A percentile compares a stretch with the other conserved stretches of the same genome.
Evolutionary conservation across 2,113 vertebrate species (phyloP).

Genomic region (Rhea pennata): DNA sequence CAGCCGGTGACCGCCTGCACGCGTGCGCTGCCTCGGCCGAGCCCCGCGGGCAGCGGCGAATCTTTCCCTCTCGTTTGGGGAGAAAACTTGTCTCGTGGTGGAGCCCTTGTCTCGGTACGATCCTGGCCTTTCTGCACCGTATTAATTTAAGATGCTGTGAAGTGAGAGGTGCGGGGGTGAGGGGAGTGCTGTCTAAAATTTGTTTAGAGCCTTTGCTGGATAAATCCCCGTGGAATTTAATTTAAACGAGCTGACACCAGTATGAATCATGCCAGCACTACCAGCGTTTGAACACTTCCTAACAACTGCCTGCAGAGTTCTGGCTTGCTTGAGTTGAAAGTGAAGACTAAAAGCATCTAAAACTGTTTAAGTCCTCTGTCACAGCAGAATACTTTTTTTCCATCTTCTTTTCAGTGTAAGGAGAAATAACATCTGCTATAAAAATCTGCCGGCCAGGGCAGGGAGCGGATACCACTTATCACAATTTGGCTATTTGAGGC

Average conservation of each 20-base stretch:
- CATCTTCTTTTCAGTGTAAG: not conserved
- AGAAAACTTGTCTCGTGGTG: not conserved
- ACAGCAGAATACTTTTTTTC: not conserved
- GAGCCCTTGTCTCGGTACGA: not conserved
- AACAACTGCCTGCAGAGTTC: not conserved
- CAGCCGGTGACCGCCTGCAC: rapidly evolving
- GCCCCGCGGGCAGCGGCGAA: not conserved
- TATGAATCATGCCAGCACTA: conserved; percentile 14
- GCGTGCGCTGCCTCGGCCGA: rapidly evolving
- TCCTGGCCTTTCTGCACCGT: not conserved
- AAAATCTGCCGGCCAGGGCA: conserved; percentile 23
- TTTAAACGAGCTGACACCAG: conserved; percentile 32
- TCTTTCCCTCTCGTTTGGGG: not conserved
- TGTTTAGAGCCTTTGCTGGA: conserved; percentile 1
- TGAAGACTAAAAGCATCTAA: conserved; percentile 30
- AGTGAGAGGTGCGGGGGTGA: not conserved
- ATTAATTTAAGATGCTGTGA: conserved; percentile 43
- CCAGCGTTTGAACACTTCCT: not conserved
- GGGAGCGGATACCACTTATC: not conserved
- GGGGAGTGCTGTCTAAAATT: conserved; percentile 17
- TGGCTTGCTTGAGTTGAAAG: not conserved
- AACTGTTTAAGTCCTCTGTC: not conserved
- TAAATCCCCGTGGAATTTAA: conserved; percentile 59
- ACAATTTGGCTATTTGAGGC: not conserved
- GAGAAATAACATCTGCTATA: conserved; percentile 63